Evolutionary conservation across 2,113 vertebrate species (phyloP).

Genomic region (Perognathus longimembris): DNA sequence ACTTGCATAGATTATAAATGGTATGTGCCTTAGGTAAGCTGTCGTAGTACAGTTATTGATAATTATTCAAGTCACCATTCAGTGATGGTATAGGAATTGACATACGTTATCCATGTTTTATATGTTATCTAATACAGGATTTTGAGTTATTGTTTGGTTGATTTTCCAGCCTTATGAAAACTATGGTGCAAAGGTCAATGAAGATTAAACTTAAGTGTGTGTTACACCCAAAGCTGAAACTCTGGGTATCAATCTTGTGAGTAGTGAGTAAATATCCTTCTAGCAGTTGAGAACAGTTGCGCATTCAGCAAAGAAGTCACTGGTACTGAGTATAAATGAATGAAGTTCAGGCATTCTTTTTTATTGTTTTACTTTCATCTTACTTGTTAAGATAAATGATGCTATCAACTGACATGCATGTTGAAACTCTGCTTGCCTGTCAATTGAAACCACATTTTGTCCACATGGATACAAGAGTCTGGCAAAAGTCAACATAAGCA

Average conservation of each 20-base stretch:
- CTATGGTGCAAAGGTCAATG: background rate
- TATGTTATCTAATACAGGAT: background rate
- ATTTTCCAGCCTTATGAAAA: background rate
- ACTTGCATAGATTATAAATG: background rate
- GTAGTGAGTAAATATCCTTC: background rate
- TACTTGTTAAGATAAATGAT: constrained; percentile 49
- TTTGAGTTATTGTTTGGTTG: constrained; percentile 21
- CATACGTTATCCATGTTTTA: background rate
- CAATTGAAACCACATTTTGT: constrained; percentile 41
- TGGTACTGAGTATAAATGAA: background rate
- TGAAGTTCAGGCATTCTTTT: background rate
- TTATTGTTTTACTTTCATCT: constrained; percentile 47
- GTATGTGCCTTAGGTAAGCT: background rate
- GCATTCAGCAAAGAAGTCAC: background rate
- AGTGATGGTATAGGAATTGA: background rate
- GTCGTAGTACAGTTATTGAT: background rate
- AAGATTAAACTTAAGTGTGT: background rate
- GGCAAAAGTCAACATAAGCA: background rate
- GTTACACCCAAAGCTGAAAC: background rate
- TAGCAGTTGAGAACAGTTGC: constrained; percentile 61
- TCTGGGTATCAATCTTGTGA: background rate
- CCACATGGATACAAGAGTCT: background rate
- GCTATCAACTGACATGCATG: constrained; percentile 1
- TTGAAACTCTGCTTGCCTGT: background rate
- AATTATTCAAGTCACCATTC: background rate